Percentiles rank a stretch among this genome's conserved stretches.
Conservation (phyloP, 2,113 vertebrate species). For the Spea bombifrons region DNA sequence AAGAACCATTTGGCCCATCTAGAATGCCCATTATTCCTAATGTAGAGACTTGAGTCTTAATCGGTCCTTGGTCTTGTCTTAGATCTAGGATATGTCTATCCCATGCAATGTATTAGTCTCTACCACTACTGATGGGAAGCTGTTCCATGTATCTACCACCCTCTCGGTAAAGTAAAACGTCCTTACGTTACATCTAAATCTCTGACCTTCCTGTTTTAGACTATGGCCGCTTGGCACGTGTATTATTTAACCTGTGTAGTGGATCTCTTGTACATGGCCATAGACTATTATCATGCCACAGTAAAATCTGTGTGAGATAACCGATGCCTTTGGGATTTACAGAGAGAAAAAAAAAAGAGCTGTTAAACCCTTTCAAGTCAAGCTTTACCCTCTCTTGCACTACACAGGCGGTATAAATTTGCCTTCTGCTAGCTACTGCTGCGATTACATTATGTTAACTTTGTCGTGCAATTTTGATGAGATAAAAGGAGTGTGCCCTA, state of each 20-base stretch:
- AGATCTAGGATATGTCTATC: too few relatives aligned
- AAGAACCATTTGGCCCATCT: too few relatives aligned
- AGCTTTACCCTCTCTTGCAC: constrained; percentile 34
- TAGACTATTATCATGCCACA: constrained; percentile 20
- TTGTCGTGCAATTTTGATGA: constrained; percentile 44
- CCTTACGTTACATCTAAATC: too few relatives aligned
- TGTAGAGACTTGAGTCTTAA: too few relatives aligned
- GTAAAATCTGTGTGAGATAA: constrained; percentile 24
- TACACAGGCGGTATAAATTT: constrained; percentile 38
- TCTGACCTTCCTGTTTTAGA: too few relatives aligned
- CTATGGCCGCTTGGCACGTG: too few relatives aligned
- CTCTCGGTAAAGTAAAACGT: too few relatives aligned
- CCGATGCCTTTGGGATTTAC: constrained; percentile 19
- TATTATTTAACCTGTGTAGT: neutral
- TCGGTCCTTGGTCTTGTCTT: too few relatives aligned
- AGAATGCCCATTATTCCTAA: too few relatives aligned
- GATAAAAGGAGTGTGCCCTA: constrained; percentile 43
- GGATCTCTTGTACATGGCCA: neutral
- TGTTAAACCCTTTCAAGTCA: constrained; percentile 42
- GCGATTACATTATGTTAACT: constrained; percentile 48
- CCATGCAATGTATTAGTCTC: too few relatives aligned
- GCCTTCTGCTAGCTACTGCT: constrained; percentile 42
- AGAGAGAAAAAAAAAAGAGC: constrained; percentile 35
- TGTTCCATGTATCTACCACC: too few relatives aligned
- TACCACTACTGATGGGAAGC: too few relatives aligned